Base-by-base conservation (phyloP, 2,113 vertebrate species). In the Anolis carolinensis region DNA sequence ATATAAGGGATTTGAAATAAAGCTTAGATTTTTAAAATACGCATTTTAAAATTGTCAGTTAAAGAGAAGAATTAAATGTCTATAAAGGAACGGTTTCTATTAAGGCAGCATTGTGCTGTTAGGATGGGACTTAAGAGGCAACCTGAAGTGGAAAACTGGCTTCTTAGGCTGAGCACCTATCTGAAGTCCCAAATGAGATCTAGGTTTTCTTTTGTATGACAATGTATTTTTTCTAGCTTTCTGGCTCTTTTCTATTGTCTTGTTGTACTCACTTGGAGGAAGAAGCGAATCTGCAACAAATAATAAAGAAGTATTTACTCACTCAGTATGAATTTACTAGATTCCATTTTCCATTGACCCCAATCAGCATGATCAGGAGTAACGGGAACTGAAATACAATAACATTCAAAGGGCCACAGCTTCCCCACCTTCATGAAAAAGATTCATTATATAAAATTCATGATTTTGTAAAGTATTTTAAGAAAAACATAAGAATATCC, bases 201-300 rank as follows among this genome's bases (percentile, higher is more conserved):
- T 75, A 36, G 8, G 9, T 80, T 70, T 84, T 72, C 4, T 74
- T 87, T 62, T 84, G 13, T 89, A 81, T n/a, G 75, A 67, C 82
- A 89, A 63, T 23, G 75, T 21, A 70, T 9, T n/a, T 20, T 39
- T 82, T 76, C 77, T 77, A 62, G 62, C 16, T 86, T 88, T 86
- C 9, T 63, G 48, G 13, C 71, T 77, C 73, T 76, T 85, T 55
- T 23, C 16, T 71, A 65, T 84, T 92, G 89, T 85, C 71, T 88
- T 85, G 59, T 80, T 50, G 84, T 85, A 92, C 86, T 93, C 78
- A 92, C 84, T 84, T 48, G 72, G 16, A 91, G 20, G 10, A 91
- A 9, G 10, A 91, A 90, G 44, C 76, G 59, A 80, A 27, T 93
- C 92, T 92, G 82, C 30, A 91, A 94, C 34, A 89, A 89, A 92